Conservation (phyloP, 1,140 invertebrate species). For the Rhagoletis zephyria region DNA sequence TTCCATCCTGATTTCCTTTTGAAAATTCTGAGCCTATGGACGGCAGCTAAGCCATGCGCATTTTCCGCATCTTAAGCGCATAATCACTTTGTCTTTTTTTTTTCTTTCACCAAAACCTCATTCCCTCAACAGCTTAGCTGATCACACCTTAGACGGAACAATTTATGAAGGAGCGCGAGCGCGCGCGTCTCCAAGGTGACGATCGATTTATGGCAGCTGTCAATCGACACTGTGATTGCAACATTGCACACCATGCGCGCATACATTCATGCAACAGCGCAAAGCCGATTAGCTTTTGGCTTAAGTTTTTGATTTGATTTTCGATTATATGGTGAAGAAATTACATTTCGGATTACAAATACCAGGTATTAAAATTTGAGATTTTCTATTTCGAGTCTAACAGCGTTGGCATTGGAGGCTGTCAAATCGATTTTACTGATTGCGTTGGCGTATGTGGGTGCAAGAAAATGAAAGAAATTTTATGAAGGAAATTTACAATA, state of each 20-base stretch:
- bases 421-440: conserved; percentile 11
- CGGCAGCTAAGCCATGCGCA: not conserved
- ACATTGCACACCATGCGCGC: not conserved
- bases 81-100: not conserved
- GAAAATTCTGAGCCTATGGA: too few relatives aligned
- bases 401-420: conserved; percentile 25
- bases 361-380: not conserved
- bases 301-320: conserved; percentile 45
- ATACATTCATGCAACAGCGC: not conserved
- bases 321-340: conserved; percentile 14
- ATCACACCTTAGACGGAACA: conserved; percentile 4
- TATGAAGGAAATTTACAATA: not conserved
- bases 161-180: not conserved
- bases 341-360: conserved; percentile 51
- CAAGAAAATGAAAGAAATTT: not conserved
- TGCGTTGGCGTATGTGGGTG: conserved; percentile 4
- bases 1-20: too few relatives aligned
- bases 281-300: conserved; percentile 32
- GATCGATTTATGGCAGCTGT: conserved; percentile 51
- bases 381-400: not conserved
- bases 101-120: not conserved
- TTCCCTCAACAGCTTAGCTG: not conserved
- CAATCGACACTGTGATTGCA: not conserved
- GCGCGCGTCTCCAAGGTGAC: conserved; percentile 32
- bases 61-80: not conserved